phyloP scores from a whole-genome alignment of 1,140 invertebrate genomes.

The Drosophila repletoides region DNA sequence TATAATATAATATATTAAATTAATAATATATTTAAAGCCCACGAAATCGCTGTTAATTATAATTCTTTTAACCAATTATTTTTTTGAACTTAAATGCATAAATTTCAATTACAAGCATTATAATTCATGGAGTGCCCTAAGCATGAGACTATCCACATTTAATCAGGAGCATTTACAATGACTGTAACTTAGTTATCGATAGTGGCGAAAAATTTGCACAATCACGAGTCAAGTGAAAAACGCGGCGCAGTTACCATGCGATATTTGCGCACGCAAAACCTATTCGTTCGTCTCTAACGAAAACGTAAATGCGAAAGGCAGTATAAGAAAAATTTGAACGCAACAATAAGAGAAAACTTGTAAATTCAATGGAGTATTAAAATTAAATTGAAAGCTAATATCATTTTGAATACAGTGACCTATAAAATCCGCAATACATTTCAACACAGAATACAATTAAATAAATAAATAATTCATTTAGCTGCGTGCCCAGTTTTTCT shows the following conservation, averaged over 20 bases:
- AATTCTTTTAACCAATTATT: no score
- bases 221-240: no score
- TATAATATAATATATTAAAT: no score
- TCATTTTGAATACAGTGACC: conserved; percentile 14
- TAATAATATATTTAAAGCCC: no score
- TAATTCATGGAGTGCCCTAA: no score
- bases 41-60: no score
- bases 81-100: no score
- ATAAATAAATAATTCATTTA: background rate
- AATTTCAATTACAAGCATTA: background rate
- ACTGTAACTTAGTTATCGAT: no score
- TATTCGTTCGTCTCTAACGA: conserved; percentile 36
- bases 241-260: conserved; percentile 11
- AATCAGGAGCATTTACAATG: no score
- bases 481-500: background rate
- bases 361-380: conserved; percentile 33
- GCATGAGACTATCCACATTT: no score
- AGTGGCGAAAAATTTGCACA: background rate
- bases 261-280: conserved; percentile 25
- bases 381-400: conserved; percentile 9
- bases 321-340: conserved; percentile 48
- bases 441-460: conserved; percentile 14
- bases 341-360: conserved; percentile 25
- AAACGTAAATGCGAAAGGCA: conserved; percentile 51
- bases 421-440: background rate